These are phyloP conservation scores for Cyprinodon diabolis DNA, from an alignment of 2,797 vertebrate genomes.

Conservation along the genomic window DNA sequence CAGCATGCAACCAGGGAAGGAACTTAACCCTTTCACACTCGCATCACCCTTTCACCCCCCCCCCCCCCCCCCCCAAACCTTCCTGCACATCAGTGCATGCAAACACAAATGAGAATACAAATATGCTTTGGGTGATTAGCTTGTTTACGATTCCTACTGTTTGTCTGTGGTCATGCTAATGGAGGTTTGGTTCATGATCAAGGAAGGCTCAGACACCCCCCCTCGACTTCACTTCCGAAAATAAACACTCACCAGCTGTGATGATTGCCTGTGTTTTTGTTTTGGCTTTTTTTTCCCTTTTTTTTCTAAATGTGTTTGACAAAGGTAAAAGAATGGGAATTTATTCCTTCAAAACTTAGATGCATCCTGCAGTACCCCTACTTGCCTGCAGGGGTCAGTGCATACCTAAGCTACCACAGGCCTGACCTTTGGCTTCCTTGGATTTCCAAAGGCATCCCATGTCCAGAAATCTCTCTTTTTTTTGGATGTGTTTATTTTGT, in stretches of 20 bases:
- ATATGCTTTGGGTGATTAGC: slow-evolving; percentile 62
- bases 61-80: background rate
- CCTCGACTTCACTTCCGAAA: slow-evolving; percentile 59
- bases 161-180: slow-evolving; percentile 55
- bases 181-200: slow-evolving; percentile 57
- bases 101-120: slow-evolving; percentile 62
- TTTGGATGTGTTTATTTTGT: slow-evolving; percentile 73
- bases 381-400: slow-evolving; percentile 75
- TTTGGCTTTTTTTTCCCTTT: no score
- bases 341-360: slow-evolving; percentile 41
- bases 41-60: slow-evolving; percentile 25
- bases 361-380: slow-evolving; percentile 21
- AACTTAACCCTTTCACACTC: slow-evolving; percentile 78
- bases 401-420: slow-evolving; percentile 55
- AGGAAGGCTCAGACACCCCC: slow-evolving; percentile 50
- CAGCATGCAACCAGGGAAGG: slow-evolving; percentile 71
- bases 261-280: slow-evolving; percentile 46
- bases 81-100: slow-evolving; percentile 32
- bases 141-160: slow-evolving; percentile 63
- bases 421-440: slow-evolving; percentile 15
- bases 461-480: slow-evolving; percentile 37
- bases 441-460: slow-evolving; percentile 56
- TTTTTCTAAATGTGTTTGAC: slow-evolving; percentile 65
- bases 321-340: slow-evolving; percentile 69
- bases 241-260: slow-evolving; percentile 62